Conservation (phyloP, 2,888 invertebrate species). For the Idaea aversata region DNA sequence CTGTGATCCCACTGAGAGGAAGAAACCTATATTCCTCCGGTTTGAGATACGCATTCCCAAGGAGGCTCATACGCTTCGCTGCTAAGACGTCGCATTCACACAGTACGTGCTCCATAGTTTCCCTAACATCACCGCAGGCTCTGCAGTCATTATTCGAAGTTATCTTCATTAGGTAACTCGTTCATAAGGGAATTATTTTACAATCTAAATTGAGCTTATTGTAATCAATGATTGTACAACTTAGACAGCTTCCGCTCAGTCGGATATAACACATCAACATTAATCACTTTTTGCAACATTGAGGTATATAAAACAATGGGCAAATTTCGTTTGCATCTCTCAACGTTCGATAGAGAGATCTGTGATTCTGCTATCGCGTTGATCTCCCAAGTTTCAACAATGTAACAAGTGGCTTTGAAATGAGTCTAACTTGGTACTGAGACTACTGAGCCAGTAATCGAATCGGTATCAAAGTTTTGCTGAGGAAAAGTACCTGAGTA, state of each 20-base stretch:
- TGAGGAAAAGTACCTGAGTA: no score
- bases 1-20: no score
- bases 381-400: neutral
- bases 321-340: conserved; percentile 53
- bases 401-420: neutral
- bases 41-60: no score
- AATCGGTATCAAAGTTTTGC: neutral
- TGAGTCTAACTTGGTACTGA: neutral
- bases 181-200: no score
- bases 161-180: no score
- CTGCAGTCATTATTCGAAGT: no score
- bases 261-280: conserved; percentile 25
- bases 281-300: conserved; percentile 35
- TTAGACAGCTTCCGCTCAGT: conserved; percentile 49
- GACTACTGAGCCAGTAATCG: neutral
- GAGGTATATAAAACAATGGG: conserved; percentile 50
- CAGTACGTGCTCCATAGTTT: no score
- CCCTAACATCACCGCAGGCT: no score
- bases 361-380: conserved; percentile 29
- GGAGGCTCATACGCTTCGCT: no score
- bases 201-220: conserved; percentile 28
- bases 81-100: no score
- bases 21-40: no score
- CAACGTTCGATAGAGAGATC: conserved; percentile 38
- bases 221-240: conserved; percentile 42